Conservation (phyloP, 1,140 invertebrate species). For the Camponotus pennsylvanicus region DNA sequence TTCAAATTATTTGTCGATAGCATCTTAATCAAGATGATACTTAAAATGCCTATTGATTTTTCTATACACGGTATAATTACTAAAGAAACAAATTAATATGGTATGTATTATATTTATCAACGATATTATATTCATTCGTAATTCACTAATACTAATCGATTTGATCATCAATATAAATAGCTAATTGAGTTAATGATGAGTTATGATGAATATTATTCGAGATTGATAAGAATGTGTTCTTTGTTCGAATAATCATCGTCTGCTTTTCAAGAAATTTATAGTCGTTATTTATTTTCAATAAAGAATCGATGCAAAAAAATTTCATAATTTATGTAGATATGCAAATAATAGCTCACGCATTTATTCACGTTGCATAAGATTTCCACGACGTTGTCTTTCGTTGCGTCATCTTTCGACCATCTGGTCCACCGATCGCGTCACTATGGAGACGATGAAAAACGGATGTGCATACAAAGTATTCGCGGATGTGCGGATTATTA, state of each 20-base stretch:
- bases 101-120: too few relatives aligned
- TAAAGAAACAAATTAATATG: neutral
- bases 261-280: too few relatives aligned
- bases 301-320: neutral
- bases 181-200: neutral
- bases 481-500: conserved; percentile 25
- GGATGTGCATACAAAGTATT: neutral
- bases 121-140: too few relatives aligned
- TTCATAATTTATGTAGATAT: neutral
- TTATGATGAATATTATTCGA: too few relatives aligned
- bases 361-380: conserved; percentile 46
- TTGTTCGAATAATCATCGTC: too few relatives aligned
- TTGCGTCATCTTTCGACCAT: conserved; percentile 47
- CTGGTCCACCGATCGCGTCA: neutral
- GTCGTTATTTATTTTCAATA: neutral
- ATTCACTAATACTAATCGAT: neutral
- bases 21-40: conserved; percentile 64
- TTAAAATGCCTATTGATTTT: conserved; percentile 25
- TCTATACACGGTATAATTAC: neutral
- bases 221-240: too few relatives aligned
- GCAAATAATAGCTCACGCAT: neutral
- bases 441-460: conserved; percentile 2
- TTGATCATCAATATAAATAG: conserved; percentile 15
- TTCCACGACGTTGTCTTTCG: neutral
- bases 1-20: conserved; percentile 47